A percentile compares a stretch with the other conserved stretches of the same genome.
phyloP scores from a whole-genome alignment of 2,797 vertebrate species.

The Lepilemur ruficaudatus region DNA sequence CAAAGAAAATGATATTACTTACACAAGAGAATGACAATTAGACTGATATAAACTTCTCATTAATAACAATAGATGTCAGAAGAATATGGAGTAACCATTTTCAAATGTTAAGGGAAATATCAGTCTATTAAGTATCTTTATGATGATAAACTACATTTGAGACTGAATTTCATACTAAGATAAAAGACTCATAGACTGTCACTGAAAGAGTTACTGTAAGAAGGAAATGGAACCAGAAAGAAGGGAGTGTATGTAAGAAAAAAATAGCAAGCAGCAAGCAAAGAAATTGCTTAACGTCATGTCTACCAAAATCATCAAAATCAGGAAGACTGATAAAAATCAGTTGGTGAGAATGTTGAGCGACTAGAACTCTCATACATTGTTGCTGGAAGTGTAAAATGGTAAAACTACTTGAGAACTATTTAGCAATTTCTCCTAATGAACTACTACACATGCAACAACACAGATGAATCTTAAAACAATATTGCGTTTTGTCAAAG shows the following conservation, averaged over 20 bases:
- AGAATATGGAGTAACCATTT: neutral
- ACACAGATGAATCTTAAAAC: neutral
- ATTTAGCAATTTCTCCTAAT: neutral
- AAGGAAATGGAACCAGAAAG: neutral
- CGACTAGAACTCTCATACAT: neutral
- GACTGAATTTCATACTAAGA: neutral
- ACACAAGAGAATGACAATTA: neutral
- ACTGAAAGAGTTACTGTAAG: neutral
- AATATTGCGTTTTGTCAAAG: neutral
- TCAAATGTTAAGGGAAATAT: conserved; percentile 22
- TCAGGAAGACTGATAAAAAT: neutral
- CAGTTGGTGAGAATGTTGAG: neutral
- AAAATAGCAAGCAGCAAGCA: neutral
- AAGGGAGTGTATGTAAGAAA: neutral
- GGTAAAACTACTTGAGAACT: neutral
- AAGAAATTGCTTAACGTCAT: neutral
- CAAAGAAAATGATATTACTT: neutral
- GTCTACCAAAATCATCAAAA: neutral
- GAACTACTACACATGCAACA: neutral
- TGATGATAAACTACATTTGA: neutral
- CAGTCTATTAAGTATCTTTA: neutral
- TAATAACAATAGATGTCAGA: neutral
- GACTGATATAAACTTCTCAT: neutral
- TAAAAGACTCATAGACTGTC: neutral
- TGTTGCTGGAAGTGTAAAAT: neutral